Evolutionary conservation across 1,140 invertebrate genomes (phyloP).

Genomic region (Spodoptera litura): DNA sequence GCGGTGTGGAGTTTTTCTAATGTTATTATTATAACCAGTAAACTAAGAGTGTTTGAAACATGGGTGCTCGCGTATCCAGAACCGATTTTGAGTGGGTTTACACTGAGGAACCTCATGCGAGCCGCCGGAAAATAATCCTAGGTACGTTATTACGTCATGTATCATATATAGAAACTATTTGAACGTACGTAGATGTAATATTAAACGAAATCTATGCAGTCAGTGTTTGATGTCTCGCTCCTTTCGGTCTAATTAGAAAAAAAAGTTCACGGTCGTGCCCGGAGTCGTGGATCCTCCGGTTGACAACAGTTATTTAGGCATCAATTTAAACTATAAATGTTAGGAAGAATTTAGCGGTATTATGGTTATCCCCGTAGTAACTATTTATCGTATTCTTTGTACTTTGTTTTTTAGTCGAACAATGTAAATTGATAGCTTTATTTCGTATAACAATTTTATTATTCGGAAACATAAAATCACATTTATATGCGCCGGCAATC

Average conservation of each 20-base stretch:
- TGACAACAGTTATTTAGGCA: no score
- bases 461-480: no score
- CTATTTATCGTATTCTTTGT: no score
- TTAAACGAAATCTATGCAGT: background rate
- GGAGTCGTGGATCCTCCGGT: no score
- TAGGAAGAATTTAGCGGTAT: no score
- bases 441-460: no score
- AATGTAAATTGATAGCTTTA: no score
- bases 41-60: constrained; percentile 48
- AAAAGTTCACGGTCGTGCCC: background rate
- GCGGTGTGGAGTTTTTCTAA: constrained; percentile 9
- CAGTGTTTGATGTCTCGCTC: background rate
- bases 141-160: constrained; percentile 88
- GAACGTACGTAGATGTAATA: constrained; percentile 16
- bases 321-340: no score
- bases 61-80: constrained; percentile 81
- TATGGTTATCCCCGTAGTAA: no score
- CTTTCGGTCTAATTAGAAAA: background rate
- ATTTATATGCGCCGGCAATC: no score
- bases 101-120: constrained; percentile 99
- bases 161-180: constrained; percentile 43
- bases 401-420: no score
- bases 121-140: constrained; percentile 96
- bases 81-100: constrained; percentile 97
- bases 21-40: constrained; percentile 19